Evolutionary conservation across 1,140 invertebrate species (phyloP).

Genomic region (Charaxes varanes): DNA sequence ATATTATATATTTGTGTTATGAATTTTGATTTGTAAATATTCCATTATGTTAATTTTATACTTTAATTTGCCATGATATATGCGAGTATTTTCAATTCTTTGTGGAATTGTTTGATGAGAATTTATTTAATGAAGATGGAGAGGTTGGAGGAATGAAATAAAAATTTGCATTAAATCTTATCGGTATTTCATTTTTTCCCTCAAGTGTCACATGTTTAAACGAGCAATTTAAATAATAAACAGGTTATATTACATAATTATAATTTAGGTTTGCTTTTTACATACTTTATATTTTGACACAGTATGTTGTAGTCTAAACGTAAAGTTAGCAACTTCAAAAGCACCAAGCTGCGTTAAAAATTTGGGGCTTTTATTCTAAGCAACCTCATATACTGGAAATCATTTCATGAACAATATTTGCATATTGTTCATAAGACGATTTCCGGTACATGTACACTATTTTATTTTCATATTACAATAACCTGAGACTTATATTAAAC

Average conservation of each 20-base stretch:
- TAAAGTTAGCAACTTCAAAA: conserved; percentile 2
- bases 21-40: conserved; percentile 65
- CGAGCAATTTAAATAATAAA: conserved; percentile 14
- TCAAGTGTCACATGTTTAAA: conserved; percentile 6
- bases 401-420: too few relatives aligned
- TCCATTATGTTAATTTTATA: conserved; percentile 67
- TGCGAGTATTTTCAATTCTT: conserved; percentile 56
- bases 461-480: too few relatives aligned
- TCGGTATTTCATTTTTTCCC: conserved; percentile 47
- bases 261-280: conserved; percentile 20
- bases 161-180: conserved; percentile 64
- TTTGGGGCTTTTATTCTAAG: too few relatives aligned
- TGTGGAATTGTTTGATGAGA: conserved; percentile 58
- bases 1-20: conserved; percentile 64
- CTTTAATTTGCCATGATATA: conserved; percentile 67
- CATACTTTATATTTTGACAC: conserved; percentile 11
- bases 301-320: neutral
- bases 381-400: too few relatives aligned
- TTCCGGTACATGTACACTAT: too few relatives aligned
- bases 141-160: conserved; percentile 65
- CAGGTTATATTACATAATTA: conserved; percentile 16
- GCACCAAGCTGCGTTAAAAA: neutral
- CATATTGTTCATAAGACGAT: too few relatives aligned
- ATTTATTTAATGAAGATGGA: conserved; percentile 56
- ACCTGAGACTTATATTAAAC: too few relatives aligned